Conservation (phyloP, 2,113 vertebrate species). For the Pycnonotus jocosus region DNA sequence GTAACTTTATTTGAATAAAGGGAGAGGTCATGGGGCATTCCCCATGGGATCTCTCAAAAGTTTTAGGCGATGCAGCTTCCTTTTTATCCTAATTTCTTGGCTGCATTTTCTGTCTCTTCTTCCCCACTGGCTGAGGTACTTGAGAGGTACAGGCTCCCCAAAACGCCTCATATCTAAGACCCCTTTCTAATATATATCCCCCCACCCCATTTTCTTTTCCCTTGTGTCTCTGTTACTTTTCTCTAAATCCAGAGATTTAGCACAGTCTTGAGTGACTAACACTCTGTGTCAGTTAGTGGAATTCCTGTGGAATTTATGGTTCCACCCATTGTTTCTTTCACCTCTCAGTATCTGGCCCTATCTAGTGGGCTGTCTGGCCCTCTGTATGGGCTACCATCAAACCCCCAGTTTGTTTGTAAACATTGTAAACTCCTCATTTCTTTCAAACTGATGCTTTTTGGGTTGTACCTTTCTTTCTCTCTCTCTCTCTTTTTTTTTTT, state of each 20-base stretch:
- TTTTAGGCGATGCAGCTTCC: not conserved
- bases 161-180: rapidly evolving
- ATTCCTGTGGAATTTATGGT: not conserved
- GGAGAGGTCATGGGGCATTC: not conserved
- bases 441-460: not conserved
- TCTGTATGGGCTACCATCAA: too few relatives aligned
- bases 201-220: not conserved
- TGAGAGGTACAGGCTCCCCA: not conserved
- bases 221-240: not conserved
- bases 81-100: not conserved
- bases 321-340: not conserved
- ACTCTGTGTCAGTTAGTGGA: not conserved
- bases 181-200: not conserved
- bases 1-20: not conserved
- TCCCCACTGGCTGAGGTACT: not conserved
- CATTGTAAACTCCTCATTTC: too few relatives aligned
- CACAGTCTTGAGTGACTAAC: not conserved
- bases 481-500: too few relatives aligned
- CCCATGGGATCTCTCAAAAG: not conserved
- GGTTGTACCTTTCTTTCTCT: too few relatives aligned
- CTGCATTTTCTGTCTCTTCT: not conserved
- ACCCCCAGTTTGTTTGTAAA: not conserved
- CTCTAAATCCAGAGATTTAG: not conserved
- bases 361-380: too few relatives aligned
- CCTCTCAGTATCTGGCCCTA: not conserved